Evolutionary conservation across 2,888 invertebrate species (phyloP), one percentile per base, ranked within the genome.

Genomic region (Himalopsyche kuldschensis): DNA sequence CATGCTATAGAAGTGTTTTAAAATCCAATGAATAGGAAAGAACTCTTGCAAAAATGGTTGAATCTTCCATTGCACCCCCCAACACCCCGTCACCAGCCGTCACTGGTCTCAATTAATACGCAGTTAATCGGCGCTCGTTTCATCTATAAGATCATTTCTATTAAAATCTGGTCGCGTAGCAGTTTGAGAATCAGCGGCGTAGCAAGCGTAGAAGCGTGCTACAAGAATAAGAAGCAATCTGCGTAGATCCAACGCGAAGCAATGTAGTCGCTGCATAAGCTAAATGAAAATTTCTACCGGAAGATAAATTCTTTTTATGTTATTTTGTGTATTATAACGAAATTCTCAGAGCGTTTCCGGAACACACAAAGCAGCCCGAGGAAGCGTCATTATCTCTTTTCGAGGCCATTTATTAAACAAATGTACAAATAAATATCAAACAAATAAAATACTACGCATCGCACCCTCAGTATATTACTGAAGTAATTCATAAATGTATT

Each of bases 251-350:
- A 27, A 69, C 11, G 69, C 69, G 69, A 69, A 27, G 69, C 27
- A 27, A 15, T 69, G 69, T 69, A 69, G 69, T 69, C 69, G 30
- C 69, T 11, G 15, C 27, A 69, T 27, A 69, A 69, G 69, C 69
- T 69, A 69, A 69, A 69, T 69, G 69, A 69, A 69, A 69, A 69
- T 69, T 63, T 69, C 69, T 69, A 69, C 69, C 69, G 69, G 69
- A 69, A 30, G 69, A 69, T 69, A 69, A 69, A 69, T 69, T 30
- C 69, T 69, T 69, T 69, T 69, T 30, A 69, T 69, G 27, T 15
- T 69, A 27, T 69, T 8, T 69, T 69, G 69, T 27, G 69, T 69
- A 69, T 69, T 69, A 69, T 69, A 69, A 27, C 69, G 69, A 69
- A 69, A 69, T 69, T 69, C 69, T 27, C 27, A 4, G 27, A 27